Percentiles rank a stretch among this genome's conserved stretches.
Evolutionary conservation across 2,797 vertebrate species (phyloP).

Genomic region (Nannoperca australis): DNA sequence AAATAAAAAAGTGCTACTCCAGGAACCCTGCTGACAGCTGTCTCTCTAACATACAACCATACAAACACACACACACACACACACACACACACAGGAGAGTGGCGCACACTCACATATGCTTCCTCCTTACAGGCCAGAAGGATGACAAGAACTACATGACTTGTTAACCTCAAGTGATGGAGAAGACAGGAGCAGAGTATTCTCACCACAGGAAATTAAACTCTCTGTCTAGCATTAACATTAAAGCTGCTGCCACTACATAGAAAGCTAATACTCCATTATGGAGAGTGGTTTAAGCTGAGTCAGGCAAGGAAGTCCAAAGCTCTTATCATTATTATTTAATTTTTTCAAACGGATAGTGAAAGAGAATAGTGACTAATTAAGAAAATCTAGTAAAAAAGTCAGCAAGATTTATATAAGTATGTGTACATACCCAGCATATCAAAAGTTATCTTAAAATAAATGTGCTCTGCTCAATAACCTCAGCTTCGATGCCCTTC

Average conservation of each 20-base stretch:
- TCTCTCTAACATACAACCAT: slow-evolving; percentile 76
- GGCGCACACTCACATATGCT: slow-evolving; percentile 49
- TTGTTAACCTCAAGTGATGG: slow-evolving; percentile 82
- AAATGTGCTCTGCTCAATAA: slow-evolving; percentile 14
- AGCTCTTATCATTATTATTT: background rate
- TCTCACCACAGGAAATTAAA: slow-evolving; percentile 55
- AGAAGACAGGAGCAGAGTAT: slow-evolving; percentile 48
- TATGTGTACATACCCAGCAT: background rate
- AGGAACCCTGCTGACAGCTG: slow-evolving; percentile 82
- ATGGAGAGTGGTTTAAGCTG: slow-evolving; percentile 20
- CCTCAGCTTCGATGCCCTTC: slow-evolving; percentile 13
- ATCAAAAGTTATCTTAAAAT: slow-evolving; percentile 25
- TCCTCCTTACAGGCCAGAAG: slow-evolving; percentile 69
- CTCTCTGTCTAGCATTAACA: slow-evolving; percentile 40
- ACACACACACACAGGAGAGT: slow-evolving; percentile 27
- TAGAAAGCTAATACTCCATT: slow-evolving; percentile 21
- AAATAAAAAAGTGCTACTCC: slow-evolving; percentile 75
- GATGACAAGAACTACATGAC: slow-evolving; percentile 86
- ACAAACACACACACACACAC: slow-evolving; percentile 46
- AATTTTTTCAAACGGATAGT: background rate
- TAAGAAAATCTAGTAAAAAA: background rate
- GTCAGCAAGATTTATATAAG: background rate
- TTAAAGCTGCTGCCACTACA: slow-evolving; percentile 27
- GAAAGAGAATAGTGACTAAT: background rate
- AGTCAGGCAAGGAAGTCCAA: slow-evolving; percentile 18